Base-by-base conservation (phyloP, 2,888 invertebrate species). In the Synergus gifuensis region DNA sequence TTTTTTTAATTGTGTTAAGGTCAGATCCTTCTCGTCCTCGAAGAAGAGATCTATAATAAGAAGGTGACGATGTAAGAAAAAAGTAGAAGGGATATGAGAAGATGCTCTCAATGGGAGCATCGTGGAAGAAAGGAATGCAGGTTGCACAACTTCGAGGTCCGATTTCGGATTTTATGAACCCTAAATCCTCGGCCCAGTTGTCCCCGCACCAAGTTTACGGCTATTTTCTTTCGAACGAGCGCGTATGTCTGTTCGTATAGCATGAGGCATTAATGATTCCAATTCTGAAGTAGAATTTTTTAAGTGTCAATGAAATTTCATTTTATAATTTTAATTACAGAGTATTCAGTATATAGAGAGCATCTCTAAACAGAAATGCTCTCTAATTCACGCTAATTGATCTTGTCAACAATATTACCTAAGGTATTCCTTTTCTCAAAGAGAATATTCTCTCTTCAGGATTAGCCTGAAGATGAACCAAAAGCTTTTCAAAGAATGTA, bases 101-200 rank as follows among this genome's bases (percentile, higher is more conserved):
- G 54, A 76, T 76, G 76, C 77, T 76, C 79, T 81, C 76, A 79
- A 83, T 83, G 81, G 79, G 77, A 82, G 79, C 81, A 83, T 85
- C 81, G 63, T 64, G 58, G 76, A 67, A 78, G 79, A 81, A 79
- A 78, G 85, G 86, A 86, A 86, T 86, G 85, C 85, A 81, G 83
- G 84, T 85, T 86, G 84, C 84, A 83, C 85, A 85, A 85, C 83
- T 63, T 64, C 78, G 78, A 83, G 81, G 79, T 83, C 83, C 82
- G 83, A 83, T 85, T 82, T 83, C 81, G 78, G 67, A 78, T 85
- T 87, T 87, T 87, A 87, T 82, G 84, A 84, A 83, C 86, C 86
- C 84, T 86, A 87, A 87, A 86, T 86, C 84, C 82, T 85, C 82
- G 79, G 49, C 36, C 73, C 73, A 73, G 73, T 73, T 73, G 73